Percentiles rank a stretch among this genome's conserved stretches.
phyloP scores from a whole-genome alignment of 2,113 vertebrate genomes.

The Chamaea fasciata region DNA sequence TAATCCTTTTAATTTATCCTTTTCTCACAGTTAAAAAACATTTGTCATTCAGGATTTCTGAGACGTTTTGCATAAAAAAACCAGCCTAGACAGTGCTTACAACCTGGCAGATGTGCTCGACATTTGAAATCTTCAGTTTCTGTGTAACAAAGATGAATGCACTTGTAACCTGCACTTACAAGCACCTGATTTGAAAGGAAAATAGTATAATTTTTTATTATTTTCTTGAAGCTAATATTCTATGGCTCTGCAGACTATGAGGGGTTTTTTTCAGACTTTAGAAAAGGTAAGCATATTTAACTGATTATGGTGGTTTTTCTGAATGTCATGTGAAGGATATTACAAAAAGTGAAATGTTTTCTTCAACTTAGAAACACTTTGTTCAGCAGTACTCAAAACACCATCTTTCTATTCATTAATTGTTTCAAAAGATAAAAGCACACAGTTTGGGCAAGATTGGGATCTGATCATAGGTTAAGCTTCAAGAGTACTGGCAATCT shows the following conservation, averaged over 20 bases:
- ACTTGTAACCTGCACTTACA: not conserved
- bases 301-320: not conserved
- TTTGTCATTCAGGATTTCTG: not conserved
- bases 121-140: not conserved
- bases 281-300: not conserved
- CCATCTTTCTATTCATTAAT: not conserved
- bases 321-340: not conserved
- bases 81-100: not conserved
- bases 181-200: not conserved
- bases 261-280: not conserved
- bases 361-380: not conserved
- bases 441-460: not conserved
- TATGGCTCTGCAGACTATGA: not conserved
- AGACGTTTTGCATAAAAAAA: not conserved
- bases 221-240: not conserved
- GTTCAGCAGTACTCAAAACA: not conserved
- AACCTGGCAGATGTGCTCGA: not conserved
- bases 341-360: not conserved
- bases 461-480: not conserved
- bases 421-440: not conserved
- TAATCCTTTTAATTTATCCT: not conserved
- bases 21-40: not conserved
- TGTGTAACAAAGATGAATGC: not conserved
- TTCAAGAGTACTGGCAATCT: not conserved
- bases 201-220: not conserved